Base-by-base conservation (phyloP, 2,888 invertebrate species). In the Temnothorax rugatulus region DNA sequence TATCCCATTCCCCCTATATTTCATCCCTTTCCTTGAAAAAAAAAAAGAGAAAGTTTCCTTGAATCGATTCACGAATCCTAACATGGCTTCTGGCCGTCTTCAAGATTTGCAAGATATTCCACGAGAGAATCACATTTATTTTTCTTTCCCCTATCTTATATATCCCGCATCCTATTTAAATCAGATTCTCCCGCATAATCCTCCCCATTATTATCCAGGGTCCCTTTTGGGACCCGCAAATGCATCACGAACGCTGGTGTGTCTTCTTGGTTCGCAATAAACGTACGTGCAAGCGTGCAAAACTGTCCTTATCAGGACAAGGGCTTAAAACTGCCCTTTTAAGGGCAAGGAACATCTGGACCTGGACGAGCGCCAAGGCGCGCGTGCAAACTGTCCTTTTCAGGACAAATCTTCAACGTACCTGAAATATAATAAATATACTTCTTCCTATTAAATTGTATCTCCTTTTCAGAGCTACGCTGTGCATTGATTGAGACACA, bases 191-290 rank as follows among this genome's bases (percentile, higher is more conserved):
- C 86, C 86, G 84, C 68, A 87, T 82, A 88, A 84, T 77, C 87
- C 66, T 59, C 61, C 82, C 61, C 73, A 77, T 86, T 88, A 89
- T 87, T 89, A 34, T 90, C 89, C 89, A 93, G 94, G 94, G 94
- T 92, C 94, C 93, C 92, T 91, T 89, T 91, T 86, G 92, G 93
- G 94, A 93, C 93, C 94, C 94, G 93, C 94, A 94, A 92, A 89
- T 92, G 44, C 50, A 11, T 93, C 83, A 82, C 7, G 5, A 34
- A 86, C 66, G 84, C 0, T 54, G 85, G 5, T 75, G n/a, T 74
- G 50, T 57, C 74, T 59, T 18, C 57, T 77, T 38, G 38, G 66
- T 34, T n/a, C 25, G 41, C 25, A 76, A 59, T 63, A 64, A 50
- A 47, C 59, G 25, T 57, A 34, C 11, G n/a, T 18, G 47, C 15